Percentiles rank a stretch among this genome's conserved stretches.
Conservation (phyloP, 2,113 vertebrate species). For the Illadopsis cleaveri region DNA sequence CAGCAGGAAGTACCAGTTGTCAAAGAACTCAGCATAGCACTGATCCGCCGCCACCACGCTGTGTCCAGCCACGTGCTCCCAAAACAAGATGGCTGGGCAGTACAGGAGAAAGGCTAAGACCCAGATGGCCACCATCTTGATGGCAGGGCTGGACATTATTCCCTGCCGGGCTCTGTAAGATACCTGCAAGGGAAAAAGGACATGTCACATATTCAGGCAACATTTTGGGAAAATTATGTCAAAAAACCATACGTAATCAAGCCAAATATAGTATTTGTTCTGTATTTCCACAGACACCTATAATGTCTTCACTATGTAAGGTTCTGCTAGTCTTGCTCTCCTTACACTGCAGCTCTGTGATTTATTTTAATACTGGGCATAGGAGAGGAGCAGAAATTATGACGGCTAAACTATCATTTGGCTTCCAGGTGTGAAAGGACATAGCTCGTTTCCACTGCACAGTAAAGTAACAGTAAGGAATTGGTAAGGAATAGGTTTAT, state of each 20-base stretch:
- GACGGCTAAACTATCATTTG: background rate
- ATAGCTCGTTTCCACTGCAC: background rate
- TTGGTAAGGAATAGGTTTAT: too few relatives aligned
- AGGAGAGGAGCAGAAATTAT: background rate
- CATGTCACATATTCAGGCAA: background rate
- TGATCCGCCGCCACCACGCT: background rate
- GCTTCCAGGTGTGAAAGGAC: background rate
- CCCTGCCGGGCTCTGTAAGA: conserved; percentile 81
- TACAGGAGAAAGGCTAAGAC: conserved; percentile 86
- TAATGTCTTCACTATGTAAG: background rate
- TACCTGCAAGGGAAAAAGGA: conserved; percentile 68
- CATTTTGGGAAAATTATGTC: background rate
- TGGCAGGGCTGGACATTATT: conserved; percentile 69
- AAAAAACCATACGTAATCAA: background rate
- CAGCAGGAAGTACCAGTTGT: conserved; percentile 86
- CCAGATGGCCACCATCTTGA: conserved; percentile 85
- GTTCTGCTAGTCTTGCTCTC: background rate
- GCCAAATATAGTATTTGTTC: background rate
- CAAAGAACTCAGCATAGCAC: conserved; percentile 79
- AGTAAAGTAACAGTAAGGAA: too few relatives aligned
- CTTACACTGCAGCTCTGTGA: background rate
- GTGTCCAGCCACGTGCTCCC: conserved; percentile 55
- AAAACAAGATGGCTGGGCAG: conserved; percentile 84
- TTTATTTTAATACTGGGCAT: background rate
- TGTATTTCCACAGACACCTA: background rate